These are phyloP conservation scores for Progne subis DNA, from an alignment of 2,113 vertebrate species.

Conservation along the genomic window DNA sequence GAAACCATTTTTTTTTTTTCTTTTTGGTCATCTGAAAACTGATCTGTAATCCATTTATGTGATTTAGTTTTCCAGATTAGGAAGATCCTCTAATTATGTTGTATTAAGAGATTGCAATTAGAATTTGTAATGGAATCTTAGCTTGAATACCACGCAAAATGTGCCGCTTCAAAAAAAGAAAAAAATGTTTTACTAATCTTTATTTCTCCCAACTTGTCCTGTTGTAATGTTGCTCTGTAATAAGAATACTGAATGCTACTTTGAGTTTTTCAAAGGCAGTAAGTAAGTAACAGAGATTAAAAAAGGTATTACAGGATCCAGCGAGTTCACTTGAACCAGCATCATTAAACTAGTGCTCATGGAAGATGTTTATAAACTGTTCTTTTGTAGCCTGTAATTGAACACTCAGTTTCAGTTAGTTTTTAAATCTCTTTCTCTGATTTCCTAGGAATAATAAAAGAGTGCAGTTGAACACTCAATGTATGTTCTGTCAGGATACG, in stretches of 20 bases:
- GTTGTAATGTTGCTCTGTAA: not conserved
- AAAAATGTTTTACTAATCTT: not conserved
- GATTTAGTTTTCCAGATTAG: conserved; percentile 63
- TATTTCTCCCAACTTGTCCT: not conserved
- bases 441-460: not conserved
- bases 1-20: not conserved
- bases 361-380: conserved; percentile 37
- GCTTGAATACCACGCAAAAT: not conserved
- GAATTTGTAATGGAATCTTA: conserved; percentile 1
- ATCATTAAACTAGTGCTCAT: not conserved
- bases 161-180: not conserved
- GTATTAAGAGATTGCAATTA: conserved; percentile 18
- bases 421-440: not conserved
- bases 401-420: not conserved
- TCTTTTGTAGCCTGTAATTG: not conserved
- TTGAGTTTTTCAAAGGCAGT: conserved; percentile 5
- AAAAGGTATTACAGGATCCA: conserved; percentile 33
- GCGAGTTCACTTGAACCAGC: not conserved
- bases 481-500: not conserved
- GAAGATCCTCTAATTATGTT: conserved; percentile 41
- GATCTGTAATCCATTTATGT: conserved; percentile 55
- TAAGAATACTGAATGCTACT: not conserved
- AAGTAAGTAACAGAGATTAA: conserved; percentile 21
- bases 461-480: not conserved
- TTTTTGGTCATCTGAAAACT: conserved; percentile 20